phyloP scores from a whole-genome alignment of 2,113 vertebrate species.

The Daboia siamensis region DNA sequence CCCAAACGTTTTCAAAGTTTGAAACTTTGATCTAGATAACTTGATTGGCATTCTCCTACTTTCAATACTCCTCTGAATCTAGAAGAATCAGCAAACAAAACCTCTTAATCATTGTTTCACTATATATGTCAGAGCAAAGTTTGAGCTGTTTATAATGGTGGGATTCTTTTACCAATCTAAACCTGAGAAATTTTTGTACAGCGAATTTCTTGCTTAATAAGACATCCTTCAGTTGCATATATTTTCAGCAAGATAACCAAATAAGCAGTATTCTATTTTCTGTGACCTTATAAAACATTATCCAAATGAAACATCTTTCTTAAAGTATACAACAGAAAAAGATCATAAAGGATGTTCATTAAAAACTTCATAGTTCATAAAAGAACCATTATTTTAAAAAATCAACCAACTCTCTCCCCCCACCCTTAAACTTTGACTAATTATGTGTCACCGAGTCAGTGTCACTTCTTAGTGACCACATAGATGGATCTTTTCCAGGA shows the following conservation, averaged over 20 bases:
- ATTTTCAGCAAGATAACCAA: neutral
- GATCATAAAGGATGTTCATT: too few species aligned
- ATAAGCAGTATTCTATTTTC: too few species aligned
- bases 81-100: neutral
- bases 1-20: neutral
- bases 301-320: neutral
- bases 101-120: neutral
- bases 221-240: neutral
- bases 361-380: too few species aligned
- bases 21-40: neutral
- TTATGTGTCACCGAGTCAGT: neutral
- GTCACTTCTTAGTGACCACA: neutral
- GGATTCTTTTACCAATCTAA: too few species aligned
- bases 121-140: neutral
- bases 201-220: neutral
- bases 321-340: neutral
- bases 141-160: too few species aligned
- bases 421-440: too few species aligned
- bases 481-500: neutral
- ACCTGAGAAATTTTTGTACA: neutral
- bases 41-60: neutral
- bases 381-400: neutral
- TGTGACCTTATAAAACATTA: too few species aligned
- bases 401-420: neutral
- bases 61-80: neutral